A percentile compares a stretch with the other conserved stretches of the same genome.
Conservation (phyloP, 2,797 vertebrate genomes). For the Propithecus deckenii region DNA sequence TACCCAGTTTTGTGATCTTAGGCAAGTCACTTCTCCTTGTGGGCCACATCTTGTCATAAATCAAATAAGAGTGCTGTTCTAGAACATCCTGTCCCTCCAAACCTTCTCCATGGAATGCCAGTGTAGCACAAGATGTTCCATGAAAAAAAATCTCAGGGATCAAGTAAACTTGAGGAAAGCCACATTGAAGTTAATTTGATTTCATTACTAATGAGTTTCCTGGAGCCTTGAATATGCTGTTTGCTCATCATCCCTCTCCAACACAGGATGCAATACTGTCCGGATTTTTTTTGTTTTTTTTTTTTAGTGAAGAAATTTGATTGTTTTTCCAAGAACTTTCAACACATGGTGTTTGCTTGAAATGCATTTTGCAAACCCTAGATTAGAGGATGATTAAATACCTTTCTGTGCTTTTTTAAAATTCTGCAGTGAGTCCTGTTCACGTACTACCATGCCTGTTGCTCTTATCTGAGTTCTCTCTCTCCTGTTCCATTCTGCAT, state of each 20-base stretch:
- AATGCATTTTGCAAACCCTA: not conserved
- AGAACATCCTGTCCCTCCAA: not conserved
- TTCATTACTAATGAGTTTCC: not conserved
- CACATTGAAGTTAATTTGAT: not conserved
- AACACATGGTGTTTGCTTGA: not conserved
- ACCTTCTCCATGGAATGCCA: not conserved
- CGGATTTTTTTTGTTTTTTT: not conserved
- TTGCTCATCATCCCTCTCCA: not conserved
- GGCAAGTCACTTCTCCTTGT: conserved; percentile 26
- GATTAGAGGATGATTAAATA: not conserved
- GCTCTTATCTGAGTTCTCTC: not conserved
- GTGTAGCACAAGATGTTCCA: not conserved
- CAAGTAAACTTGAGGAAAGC: conserved; percentile 8
- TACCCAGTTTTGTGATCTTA: not conserved
- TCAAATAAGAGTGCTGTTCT: not conserved
- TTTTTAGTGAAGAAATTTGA: not conserved
- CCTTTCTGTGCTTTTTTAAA: not conserved
- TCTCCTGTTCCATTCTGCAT: not conserved
- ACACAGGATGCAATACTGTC: not conserved
- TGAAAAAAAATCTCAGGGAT: not conserved
- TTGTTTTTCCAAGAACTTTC: not conserved
- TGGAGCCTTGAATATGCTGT: not conserved
- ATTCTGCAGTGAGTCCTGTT: not conserved
- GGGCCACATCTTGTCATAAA: not conserved
- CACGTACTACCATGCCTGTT: not conserved